phyloP scores from a whole-genome alignment of 1,140 invertebrate species.

The Acromyrmex heyeri region DNA sequence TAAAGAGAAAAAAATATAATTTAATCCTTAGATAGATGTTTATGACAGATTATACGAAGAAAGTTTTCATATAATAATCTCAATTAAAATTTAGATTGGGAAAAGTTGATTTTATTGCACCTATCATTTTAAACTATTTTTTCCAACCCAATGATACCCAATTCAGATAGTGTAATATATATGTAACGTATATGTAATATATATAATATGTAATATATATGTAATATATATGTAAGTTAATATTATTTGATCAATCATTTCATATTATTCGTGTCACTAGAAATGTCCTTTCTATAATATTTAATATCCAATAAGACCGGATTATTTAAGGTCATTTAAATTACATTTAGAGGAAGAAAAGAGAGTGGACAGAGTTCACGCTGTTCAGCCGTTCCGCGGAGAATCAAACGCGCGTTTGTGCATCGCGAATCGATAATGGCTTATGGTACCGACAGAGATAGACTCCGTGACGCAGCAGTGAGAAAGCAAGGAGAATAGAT shows the following conservation, averaged over 20 bases:
- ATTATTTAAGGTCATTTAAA: background rate
- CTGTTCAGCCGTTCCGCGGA: slow-evolving; percentile 26
- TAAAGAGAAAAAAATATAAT: background rate
- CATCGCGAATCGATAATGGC: slow-evolving; percentile 52
- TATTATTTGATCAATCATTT: background rate
- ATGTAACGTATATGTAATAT: too few relatives aligned
- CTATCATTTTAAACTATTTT: background rate
- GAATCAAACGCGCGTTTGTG: slow-evolving; percentile 38
- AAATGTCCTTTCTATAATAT: background rate
- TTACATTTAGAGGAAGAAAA: background rate
- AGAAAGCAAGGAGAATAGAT: slow-evolving; percentile 42
- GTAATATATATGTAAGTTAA: background rate
- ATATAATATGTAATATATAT: too few relatives aligned
- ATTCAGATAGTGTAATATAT: background rate
- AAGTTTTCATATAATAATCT: background rate
- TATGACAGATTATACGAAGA: background rate
- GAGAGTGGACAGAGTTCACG: background rate
- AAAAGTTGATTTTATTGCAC: background rate
- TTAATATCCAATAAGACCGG: background rate
- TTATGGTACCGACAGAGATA: slow-evolving; percentile 41
- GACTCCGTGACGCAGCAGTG: slow-evolving; percentile 39
- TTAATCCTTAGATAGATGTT: background rate
- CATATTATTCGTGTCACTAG: background rate
- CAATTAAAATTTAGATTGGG: background rate
- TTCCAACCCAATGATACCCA: background rate